These are phyloP conservation scores for Schlechtendalia chinensis DNA, from an alignment of 1,140 invertebrate genomes.

Conservation along the genomic window DNA sequence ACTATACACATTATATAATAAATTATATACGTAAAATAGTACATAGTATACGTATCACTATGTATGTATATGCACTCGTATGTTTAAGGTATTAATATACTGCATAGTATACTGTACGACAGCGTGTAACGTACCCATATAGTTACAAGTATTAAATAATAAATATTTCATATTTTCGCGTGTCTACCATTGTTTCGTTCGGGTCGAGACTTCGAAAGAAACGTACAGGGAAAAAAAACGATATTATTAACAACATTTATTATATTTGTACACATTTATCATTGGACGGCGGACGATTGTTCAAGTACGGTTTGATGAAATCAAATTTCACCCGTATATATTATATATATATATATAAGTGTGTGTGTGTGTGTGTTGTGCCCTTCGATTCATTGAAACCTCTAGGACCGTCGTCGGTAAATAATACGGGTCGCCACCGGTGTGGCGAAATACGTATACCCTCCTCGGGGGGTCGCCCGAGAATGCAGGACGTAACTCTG, in stretches of 20 bases:
- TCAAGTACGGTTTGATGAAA: background rate
- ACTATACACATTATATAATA: too few species aligned
- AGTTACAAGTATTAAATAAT: background rate
- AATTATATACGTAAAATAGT: too few species aligned
- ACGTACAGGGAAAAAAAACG: background rate
- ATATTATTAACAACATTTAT: background rate
- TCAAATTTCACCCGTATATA: conserved; percentile 31
- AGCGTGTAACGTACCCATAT: too few species aligned
- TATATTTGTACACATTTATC: background rate
- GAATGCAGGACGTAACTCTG: background rate
- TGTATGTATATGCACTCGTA: too few species aligned
- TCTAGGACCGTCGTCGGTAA: background rate
- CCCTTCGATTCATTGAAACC: background rate
- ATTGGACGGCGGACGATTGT: background rate
- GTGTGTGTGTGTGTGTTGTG: background rate
- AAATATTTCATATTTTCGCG: conserved; percentile 13
- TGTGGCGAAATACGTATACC: conserved; percentile 2
- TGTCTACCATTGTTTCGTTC: background rate
- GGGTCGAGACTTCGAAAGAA: background rate
- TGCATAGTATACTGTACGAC: too few species aligned
- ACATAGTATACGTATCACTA: too few species aligned
- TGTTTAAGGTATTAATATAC: too few species aligned
- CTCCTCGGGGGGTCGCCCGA: background rate
- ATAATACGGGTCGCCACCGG: background rate
- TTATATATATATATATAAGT: too few species aligned